Conservation (phyloP, 2,797 vertebrate genomes). For the Phoeniculus purpureus region DNA sequence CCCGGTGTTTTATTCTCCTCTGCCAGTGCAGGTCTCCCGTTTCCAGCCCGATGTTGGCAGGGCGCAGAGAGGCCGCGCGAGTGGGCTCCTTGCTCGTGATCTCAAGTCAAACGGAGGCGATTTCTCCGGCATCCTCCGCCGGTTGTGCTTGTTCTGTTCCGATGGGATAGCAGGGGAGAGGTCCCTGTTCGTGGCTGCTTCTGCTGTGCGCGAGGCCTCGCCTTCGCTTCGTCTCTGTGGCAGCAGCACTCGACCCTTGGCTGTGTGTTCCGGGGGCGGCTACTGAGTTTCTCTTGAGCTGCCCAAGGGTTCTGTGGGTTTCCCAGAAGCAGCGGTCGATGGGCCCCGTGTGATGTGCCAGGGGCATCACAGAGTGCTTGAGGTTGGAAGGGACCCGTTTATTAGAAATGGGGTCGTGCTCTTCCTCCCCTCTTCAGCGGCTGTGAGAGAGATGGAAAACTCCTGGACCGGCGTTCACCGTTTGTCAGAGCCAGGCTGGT, state of each 20-base stretch:
- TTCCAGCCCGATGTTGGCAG: background rate
- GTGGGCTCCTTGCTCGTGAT: background rate
- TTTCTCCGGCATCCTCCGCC: background rate
- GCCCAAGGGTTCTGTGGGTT: background rate
- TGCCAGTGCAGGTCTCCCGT: background rate
- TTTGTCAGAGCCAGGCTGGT: background rate
- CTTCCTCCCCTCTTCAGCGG: background rate
- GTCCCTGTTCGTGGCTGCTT: background rate
- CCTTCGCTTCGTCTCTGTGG: background rate
- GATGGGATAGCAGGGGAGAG: background rate
- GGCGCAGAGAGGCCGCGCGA: background rate
- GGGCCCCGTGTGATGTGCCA: accelerated
- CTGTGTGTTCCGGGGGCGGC: background rate
- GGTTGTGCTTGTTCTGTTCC: background rate
- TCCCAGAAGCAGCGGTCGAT: background rate
- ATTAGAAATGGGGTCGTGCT: background rate
- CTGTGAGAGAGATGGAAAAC: background rate
- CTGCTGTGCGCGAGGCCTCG: background rate
- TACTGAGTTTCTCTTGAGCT: background rate
- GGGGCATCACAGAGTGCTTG: background rate
- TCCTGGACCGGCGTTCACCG: slow-evolving; percentile 30
- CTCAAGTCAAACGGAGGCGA: background rate
- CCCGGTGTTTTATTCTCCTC: background rate
- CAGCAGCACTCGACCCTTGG: background rate
- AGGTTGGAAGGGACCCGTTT: background rate